Percentiles rank a stretch among this genome's conserved stretches.
Conservation (phyloP, 30 jellyfish, hydroid and myxozoan genomes). For the Hydractinia echinata region DNA sequence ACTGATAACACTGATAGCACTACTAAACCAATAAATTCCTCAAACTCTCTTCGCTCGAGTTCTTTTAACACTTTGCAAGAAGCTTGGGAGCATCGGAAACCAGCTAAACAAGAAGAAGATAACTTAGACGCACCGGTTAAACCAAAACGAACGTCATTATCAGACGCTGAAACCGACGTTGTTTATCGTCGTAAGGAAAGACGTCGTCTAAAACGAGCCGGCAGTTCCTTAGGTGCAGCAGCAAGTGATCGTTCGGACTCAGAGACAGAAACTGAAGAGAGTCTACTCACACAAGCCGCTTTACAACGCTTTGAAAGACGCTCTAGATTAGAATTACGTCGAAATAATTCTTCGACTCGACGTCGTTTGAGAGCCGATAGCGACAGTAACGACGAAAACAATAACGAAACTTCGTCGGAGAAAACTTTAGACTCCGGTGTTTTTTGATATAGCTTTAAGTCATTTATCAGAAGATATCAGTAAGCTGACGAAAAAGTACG, state of each 20-base stretch:
- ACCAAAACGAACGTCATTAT: neutral
- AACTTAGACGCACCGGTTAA: neutral
- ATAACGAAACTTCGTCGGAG: constrained; percentile 27
- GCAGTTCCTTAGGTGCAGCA: neutral
- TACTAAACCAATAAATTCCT: neutral
- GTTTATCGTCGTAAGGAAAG: constrained; percentile 10
- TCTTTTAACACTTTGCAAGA: constrained; percentile 6
- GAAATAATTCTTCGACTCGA: constrained; percentile 1
- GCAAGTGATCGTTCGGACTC: constrained; percentile 15
- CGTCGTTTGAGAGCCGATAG: constrained; percentile 21
- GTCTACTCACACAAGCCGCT: constrained; percentile 3
- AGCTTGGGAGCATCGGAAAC: constrained; percentile 1
- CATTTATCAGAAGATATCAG: constrained; percentile 15
- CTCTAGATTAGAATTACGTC: neutral
- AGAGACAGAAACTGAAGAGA: constrained; percentile 22
- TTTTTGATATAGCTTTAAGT: constrained; percentile 20
- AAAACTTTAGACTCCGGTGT: constrained; percentile 23
- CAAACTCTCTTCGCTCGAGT: neutral
- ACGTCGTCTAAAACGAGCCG: constrained; percentile 20
- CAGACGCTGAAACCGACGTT: constrained; percentile 31
- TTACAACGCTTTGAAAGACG: constrained; percentile 4
- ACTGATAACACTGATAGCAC: neutral
- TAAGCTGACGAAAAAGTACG: constrained; percentile 11
- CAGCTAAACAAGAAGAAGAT: neutral
- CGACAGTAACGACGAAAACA: constrained; percentile 32